phyloP scores from a whole-genome alignment of 2,113 vertebrate species.

The Dipodomys spectabilis region DNA sequence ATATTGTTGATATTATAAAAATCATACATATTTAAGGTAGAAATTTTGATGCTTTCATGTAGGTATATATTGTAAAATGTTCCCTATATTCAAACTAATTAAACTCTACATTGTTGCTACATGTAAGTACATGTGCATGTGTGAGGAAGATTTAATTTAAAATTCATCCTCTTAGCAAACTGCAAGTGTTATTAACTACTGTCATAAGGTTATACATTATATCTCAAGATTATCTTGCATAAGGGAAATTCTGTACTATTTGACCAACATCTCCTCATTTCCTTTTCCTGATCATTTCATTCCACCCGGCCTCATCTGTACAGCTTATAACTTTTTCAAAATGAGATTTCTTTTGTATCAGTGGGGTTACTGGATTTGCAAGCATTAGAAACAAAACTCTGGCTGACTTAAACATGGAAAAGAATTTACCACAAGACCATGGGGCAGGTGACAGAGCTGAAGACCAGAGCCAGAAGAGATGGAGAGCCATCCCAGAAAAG shows the following conservation, averaged over 20 bases:
- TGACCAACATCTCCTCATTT: background rate
- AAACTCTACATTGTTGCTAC: background rate
- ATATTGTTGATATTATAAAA: background rate
- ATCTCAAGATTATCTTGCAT: no score
- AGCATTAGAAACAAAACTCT: slow-evolving; percentile 45
- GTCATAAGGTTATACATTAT: no score
- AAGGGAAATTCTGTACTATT: background rate
- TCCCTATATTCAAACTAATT: background rate
- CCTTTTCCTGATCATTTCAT: background rate
- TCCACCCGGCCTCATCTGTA: background rate
- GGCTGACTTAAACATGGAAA: background rate
- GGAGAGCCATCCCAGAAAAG: background rate
- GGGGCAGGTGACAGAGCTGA: background rate
- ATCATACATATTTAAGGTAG: background rate
- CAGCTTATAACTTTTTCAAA: slow-evolving; percentile 38
- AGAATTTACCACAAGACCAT: background rate
- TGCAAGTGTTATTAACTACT: background rate
- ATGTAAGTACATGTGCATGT: background rate
- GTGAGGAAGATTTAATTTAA: background rate
- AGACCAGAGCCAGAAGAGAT: background rate
- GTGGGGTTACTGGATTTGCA: slow-evolving; percentile 33
- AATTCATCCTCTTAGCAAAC: background rate
- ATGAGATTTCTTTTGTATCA: background rate
- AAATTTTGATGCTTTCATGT: background rate
- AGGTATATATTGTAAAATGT: background rate